Evolutionary conservation across 1,140 invertebrate species (phyloP).

Genomic region (Rhynchophorus ferrugineus): DNA sequence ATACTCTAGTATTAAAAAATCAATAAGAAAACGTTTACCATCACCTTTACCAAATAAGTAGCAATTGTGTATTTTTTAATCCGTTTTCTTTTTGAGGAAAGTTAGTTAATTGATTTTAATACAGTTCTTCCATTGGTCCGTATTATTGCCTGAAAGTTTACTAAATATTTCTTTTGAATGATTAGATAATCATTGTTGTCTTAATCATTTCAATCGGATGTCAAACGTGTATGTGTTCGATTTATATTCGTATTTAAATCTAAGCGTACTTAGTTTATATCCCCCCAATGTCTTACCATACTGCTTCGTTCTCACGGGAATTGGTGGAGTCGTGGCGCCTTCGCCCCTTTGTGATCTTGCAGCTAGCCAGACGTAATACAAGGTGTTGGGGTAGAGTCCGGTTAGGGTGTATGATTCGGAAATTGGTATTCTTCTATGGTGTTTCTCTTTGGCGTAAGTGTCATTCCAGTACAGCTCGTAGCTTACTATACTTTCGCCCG

Average conservation of each 20-base stretch:
- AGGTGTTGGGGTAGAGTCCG: constrained; percentile 87
- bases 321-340: constrained; percentile 88
- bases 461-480: constrained; percentile 98
- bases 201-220: constrained; percentile 10
- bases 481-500: constrained; percentile 84
- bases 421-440: constrained; percentile 67
- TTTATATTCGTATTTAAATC: neutral
- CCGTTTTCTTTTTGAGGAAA: no score
- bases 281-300: constrained; percentile 74
- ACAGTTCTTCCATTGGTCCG: no score
- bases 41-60: no score
- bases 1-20: no score
- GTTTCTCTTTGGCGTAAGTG: constrained; percentile 76
- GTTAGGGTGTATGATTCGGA: constrained; percentile 77
- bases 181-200: neutral
- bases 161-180: no score
- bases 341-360: constrained; percentile 86
- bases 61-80: no score
- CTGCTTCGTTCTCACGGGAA: constrained; percentile 89
- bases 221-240: constrained; percentile 25
- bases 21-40: no score
- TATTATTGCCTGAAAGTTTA: no score
- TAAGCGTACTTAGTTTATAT: constrained; percentile 3
- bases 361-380: constrained; percentile 94
- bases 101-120: no score